Percentiles rank a stretch among this genome's conserved stretches.
These are phyloP conservation scores for Penaeus monodon DNA, from an alignment of 2,888 invertebrate species.

Conservation along the genomic window DNA sequence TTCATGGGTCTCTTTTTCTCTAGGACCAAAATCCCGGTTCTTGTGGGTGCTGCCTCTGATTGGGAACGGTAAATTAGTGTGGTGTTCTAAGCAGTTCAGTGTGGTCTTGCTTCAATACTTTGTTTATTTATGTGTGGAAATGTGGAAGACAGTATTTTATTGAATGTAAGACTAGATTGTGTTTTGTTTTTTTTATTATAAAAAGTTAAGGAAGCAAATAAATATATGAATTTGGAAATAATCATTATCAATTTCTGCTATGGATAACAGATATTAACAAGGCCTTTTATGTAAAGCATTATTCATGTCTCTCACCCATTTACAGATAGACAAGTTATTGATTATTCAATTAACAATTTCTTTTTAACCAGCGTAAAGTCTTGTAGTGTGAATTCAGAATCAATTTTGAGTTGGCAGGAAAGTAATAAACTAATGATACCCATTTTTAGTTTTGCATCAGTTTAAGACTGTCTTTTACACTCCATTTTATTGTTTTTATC, in stretches of 20 bases:
- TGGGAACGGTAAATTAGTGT: constrained; percentile 61
- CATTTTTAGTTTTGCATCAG: no score
- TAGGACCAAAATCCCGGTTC: constrained; percentile 64
- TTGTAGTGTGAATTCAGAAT: no score
- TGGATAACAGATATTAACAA: neutral
- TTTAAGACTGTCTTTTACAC: no score
- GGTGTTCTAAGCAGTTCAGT: constrained; percentile 38
- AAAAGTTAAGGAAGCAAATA: neutral
- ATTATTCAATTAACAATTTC: no score
- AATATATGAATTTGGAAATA: neutral
- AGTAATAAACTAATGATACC: no score
- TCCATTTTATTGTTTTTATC: no score
- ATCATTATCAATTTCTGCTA: neutral
- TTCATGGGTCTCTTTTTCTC: constrained; percentile 53
- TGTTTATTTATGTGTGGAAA: no score
- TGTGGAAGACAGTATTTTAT: neutral
- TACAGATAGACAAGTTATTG: no score
- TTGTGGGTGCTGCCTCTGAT: constrained; percentile 57
- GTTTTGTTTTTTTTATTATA: neutral
- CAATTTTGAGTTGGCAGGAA: no score
- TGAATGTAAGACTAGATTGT: neutral
- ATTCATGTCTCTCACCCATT: no score
- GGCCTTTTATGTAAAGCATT: no score
- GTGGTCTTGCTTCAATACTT: constrained; percentile 30
- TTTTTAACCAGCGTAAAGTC: no score